A percentile compares a stretch with the other conserved stretches of the same genome.
Conservation (phyloP, 1,140 invertebrate genomes). For the Limonius californicus region DNA sequence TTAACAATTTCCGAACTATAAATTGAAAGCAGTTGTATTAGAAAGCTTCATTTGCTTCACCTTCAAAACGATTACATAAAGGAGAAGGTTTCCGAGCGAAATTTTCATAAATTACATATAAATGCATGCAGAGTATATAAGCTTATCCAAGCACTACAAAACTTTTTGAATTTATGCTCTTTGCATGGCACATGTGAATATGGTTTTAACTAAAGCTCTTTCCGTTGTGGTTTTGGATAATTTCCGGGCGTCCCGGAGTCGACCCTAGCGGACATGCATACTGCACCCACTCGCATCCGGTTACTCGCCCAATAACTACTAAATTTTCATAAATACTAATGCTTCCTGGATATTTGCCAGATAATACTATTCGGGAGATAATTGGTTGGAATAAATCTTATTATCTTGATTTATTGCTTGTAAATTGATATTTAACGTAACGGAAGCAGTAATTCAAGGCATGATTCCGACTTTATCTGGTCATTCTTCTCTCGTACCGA, state of each 20-base stretch:
- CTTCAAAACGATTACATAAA: no score
- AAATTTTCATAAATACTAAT: background rate
- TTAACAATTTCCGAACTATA: no score
- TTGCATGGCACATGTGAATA: background rate
- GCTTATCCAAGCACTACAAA: no score
- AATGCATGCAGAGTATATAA: no score
- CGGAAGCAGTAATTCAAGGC: no score
- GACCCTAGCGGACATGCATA: background rate
- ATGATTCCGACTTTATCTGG: background rate
- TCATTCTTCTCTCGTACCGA: background rate
- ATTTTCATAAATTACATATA: no score
- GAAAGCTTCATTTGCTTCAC: no score
- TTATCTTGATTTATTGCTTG: background rate
- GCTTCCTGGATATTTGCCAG: constrained; percentile 1
- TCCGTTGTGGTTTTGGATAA: background rate
- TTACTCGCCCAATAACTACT: background rate
- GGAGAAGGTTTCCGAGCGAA: no score
- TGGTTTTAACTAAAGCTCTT: background rate
- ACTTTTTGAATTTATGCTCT: background rate
- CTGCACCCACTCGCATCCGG: background rate
- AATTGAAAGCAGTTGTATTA: no score
- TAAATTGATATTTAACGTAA: no score
- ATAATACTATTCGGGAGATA: background rate
- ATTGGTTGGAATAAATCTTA: background rate
- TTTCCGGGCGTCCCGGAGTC: background rate